Conservation (phyloP, 2,113 vertebrate genomes). For the Laticauda laticaudata region DNA sequence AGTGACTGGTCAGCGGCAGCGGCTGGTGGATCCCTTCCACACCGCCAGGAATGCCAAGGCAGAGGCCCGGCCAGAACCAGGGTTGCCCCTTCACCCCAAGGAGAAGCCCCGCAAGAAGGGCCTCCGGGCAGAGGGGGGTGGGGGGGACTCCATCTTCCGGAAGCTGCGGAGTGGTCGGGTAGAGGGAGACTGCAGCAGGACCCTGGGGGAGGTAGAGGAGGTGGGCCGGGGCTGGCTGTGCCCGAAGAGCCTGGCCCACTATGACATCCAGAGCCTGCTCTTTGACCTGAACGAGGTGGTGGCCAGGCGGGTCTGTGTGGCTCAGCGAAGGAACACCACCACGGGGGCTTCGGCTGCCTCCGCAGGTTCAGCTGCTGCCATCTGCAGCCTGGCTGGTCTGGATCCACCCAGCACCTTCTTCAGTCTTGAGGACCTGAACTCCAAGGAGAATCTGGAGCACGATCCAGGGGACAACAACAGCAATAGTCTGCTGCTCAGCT, state of each 20-base stretch:
- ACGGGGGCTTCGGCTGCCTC: slow-evolving; percentile 90
- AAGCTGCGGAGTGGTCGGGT: slow-evolving; percentile 78
- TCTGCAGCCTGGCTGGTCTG: slow-evolving; percentile 56
- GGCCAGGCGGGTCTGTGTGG: slow-evolving; percentile 61
- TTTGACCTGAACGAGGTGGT: slow-evolving; percentile 85
- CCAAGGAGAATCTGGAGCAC: slow-evolving; percentile 72
- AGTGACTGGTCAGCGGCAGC: slow-evolving; percentile 60
- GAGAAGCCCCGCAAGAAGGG: slow-evolving; percentile 81
- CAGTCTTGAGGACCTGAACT: slow-evolving; percentile 82
- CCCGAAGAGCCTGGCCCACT: slow-evolving; percentile 87
- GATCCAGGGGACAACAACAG: slow-evolving; percentile 74
- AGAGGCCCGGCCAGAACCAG: slow-evolving; percentile 53
- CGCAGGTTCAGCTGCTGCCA: slow-evolving; percentile 62
- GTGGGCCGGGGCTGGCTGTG: slow-evolving; percentile 76
- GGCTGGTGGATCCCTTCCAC: slow-evolving; percentile 34
- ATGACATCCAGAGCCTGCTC: slow-evolving; percentile 87
- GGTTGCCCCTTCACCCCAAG: slow-evolving; percentile 24
- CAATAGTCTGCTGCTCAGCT: slow-evolving; percentile 85
- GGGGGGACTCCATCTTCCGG: slow-evolving; percentile 77
- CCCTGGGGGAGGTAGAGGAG: slow-evolving; percentile 52
- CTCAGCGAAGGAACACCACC: slow-evolving; percentile 82
- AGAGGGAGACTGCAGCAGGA: slow-evolving; percentile 66
- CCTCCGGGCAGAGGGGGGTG: slow-evolving; percentile 62
- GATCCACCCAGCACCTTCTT: slow-evolving; percentile 71
- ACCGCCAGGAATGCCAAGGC: slow-evolving; percentile 30